These are phyloP conservation scores for Proisotoma minuta DNA, from an alignment of 2,888 invertebrate genomes.

Conservation along the genomic window DNA sequence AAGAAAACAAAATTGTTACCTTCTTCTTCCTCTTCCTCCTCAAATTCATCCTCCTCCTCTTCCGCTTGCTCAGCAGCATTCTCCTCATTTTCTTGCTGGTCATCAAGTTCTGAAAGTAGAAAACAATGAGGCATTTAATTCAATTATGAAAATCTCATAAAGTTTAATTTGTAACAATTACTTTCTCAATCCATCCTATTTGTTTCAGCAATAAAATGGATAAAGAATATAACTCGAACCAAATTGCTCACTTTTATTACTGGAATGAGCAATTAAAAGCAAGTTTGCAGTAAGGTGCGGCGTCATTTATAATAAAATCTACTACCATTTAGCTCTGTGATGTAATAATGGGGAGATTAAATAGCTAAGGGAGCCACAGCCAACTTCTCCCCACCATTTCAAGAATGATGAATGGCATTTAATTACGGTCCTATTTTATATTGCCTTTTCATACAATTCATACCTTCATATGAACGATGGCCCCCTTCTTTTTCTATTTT, in stretches of 20 bases:
- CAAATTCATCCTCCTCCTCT: conserved; percentile 23
- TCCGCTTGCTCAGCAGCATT: conserved; percentile 19
- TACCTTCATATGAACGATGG: too few relatives aligned
- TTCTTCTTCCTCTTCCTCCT: conserved; percentile 26
- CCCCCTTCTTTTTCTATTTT: too few relatives aligned
- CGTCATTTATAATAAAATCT: not conserved
- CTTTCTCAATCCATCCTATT: conserved; percentile 4
- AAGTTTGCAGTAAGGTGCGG: not conserved
- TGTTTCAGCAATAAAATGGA: not conserved
- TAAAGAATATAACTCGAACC: not conserved
- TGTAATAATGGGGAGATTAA: conserved; percentile 1
- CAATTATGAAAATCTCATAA: conserved; percentile 8
- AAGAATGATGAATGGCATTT: conserved; percentile 16
- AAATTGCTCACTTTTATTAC: conserved; percentile 1
- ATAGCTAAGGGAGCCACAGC: not conserved
- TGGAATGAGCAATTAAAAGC: conserved; percentile 7
- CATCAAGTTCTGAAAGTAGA: conserved; percentile 15
- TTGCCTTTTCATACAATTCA: too few relatives aligned
- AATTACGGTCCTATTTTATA: conserved; percentile 13
- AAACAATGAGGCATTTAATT: conserved; percentile 13
- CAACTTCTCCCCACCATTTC: not conserved
- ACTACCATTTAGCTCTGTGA: not conserved
- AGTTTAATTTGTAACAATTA: conserved; percentile 16
- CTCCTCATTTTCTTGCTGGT: not conserved
- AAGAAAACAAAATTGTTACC: conserved; percentile 2